Evolutionary conservation across 2,888 invertebrate species (phyloP).

Genomic region (Xanthostigma xanthostigma): DNA sequence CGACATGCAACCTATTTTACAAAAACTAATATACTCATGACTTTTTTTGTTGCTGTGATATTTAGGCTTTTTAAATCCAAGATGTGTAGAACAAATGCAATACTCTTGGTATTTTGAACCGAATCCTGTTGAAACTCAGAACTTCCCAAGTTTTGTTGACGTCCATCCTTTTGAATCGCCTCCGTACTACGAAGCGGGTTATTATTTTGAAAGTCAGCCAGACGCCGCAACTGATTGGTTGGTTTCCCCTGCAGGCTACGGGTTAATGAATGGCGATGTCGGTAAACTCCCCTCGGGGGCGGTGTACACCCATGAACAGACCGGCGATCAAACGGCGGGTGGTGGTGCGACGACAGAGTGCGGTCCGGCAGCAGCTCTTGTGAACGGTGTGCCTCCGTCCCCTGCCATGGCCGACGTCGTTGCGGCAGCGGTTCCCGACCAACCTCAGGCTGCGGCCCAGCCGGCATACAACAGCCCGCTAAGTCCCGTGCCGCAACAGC

Average conservation of each 20-base stretch:
- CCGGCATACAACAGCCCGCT: slow-evolving; percentile 19
- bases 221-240: neutral
- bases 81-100: too few relatives aligned
- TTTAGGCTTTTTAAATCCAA: too few relatives aligned
- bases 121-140: too few relatives aligned
- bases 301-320: slow-evolving; percentile 53
- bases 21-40: too few relatives aligned
- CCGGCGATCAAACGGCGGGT: slow-evolving; percentile 32
- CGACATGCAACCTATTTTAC: too few relatives aligned
- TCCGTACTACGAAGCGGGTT: too few relatives aligned
- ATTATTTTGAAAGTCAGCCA: too few relatives aligned
- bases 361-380: slow-evolving; percentile 13
- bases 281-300: slow-evolving; percentile 58
- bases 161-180: too few relatives aligned
- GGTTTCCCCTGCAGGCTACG: slow-evolving; percentile 40
- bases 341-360: slow-evolving; percentile 19
- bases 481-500: slow-evolving; percentile 31
- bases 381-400: slow-evolving; percentile 28
- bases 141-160: too few relatives aligned
- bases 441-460: slow-evolving; percentile 22
- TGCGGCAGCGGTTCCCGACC: slow-evolving; percentile 25
- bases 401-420: slow-evolving; percentile 27
- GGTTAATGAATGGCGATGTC: slow-evolving; percentile 74
- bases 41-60: too few relatives aligned
- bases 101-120: too few relatives aligned